Evolutionary conservation across 2,113 vertebrate genomes (phyloP).

Genomic region (Ranitomeya variabilis): DNA sequence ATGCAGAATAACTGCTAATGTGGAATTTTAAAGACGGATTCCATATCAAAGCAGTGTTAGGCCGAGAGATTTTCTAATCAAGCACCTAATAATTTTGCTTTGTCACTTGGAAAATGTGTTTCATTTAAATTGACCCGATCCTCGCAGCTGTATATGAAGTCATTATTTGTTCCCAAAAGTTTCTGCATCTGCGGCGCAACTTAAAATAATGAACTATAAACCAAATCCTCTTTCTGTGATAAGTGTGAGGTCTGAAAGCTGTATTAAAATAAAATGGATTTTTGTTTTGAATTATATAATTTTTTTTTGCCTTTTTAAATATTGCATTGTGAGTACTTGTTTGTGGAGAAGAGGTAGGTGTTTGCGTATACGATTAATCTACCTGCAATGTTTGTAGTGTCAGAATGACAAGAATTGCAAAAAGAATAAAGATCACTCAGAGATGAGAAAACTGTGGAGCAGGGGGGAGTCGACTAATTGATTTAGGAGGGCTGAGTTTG

Average conservation of each 20-base stretch:
- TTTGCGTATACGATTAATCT: background rate
- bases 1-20: constrained; percentile 65
- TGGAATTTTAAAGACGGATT: constrained; percentile 65
- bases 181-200: constrained; percentile 63
- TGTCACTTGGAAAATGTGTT: constrained; percentile 68
- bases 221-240: background rate
- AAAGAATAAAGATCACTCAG: too few relatives aligned
- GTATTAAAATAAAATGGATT: constrained; percentile 1
- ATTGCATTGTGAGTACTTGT: background rate
- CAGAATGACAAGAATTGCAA: too few relatives aligned
- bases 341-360: background rate
- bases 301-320: background rate
- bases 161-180: constrained; percentile 68
- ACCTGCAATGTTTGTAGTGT: background rate
- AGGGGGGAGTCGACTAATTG: too few relatives aligned
- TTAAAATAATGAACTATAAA: constrained; percentile 63
- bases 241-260: constrained; percentile 2
- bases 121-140: constrained; percentile 69
- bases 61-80: constrained; percentile 70
- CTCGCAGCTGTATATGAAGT: constrained; percentile 65
- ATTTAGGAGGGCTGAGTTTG: too few relatives aligned
- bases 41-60: constrained; percentile 65
- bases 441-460: too few relatives aligned
- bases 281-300: background rate
- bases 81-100: constrained; percentile 70